phyloP scores from a whole-genome alignment of 2,888 invertebrate genomes.

The Catonia carolina region DNA sequence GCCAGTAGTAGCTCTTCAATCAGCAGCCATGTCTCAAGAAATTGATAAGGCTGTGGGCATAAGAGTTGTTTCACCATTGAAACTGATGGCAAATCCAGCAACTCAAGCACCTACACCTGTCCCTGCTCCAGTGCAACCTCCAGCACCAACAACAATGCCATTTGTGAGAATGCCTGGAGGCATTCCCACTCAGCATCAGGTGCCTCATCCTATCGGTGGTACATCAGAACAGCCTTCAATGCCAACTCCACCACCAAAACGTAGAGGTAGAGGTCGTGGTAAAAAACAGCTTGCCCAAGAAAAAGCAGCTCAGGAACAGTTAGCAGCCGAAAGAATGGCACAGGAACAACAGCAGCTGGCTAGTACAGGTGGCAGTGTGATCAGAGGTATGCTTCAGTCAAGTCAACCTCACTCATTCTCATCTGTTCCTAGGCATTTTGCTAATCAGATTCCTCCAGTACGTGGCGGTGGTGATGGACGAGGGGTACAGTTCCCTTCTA shows the following conservation, averaged over 20 bases:
- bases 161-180: conserved; percentile 9
- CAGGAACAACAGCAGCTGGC: conserved; percentile 13
- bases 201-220: conserved; percentile 36
- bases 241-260: conserved; percentile 38
- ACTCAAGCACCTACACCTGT: not conserved
- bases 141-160: conserved; percentile 4
- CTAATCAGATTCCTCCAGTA: not conserved
- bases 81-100: conserved; percentile 29
- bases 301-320: conserved; percentile 15
- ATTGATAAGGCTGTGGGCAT: conserved; percentile 7
- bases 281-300: conserved; percentile 43
- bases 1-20: too few species aligned
- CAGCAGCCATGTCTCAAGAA: too few species aligned
- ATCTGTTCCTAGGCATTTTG: conserved; percentile 15
- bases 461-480: not conserved
- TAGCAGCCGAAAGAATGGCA: not conserved
- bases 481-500: conserved; percentile 5
- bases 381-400: conserved; percentile 40
- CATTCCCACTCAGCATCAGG: conserved; percentile 1
- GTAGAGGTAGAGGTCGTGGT: conserved; percentile 43
- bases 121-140: too few species aligned
- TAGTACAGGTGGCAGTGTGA: conserved; percentile 23
- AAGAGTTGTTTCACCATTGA: conserved; percentile 30
- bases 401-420: conserved; percentile 34
- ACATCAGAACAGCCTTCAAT: conserved; percentile 32